phyloP scores from a whole-genome alignment of 2,888 invertebrate genomes.

The Hermaeophaga mercurialis region DNA sequence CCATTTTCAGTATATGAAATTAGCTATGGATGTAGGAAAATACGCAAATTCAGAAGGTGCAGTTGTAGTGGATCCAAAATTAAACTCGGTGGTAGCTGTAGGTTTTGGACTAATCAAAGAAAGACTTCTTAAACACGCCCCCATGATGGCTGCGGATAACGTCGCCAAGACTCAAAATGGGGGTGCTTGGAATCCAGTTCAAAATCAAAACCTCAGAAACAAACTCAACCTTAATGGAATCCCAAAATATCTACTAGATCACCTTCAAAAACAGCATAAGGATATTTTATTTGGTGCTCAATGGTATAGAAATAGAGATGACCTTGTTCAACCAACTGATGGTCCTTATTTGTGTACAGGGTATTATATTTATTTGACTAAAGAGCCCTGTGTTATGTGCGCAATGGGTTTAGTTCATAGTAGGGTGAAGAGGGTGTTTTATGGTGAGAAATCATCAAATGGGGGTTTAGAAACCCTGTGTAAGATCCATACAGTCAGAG shows the following conservation, averaged over 20 bases:
- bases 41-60: conserved; percentile 56
- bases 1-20: conserved; percentile 66
- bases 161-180: conserved; percentile 84
- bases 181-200: conserved; percentile 66
- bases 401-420: conserved; percentile 94
- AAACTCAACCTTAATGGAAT: conserved; percentile 54
- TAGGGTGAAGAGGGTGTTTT: conserved; percentile 83
- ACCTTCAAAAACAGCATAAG: conserved; percentile 38
- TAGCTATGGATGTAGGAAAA: conserved; percentile 63
- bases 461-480: conserved; percentile 76
- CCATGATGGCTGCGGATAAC: conserved; percentile 84
- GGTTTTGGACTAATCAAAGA: conserved; percentile 63
- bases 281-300: conserved; percentile 56
- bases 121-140: conserved; percentile 81
- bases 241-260: conserved; percentile 51
- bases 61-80: conserved; percentile 72
- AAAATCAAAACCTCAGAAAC: background rate
- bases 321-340: conserved; percentile 51
- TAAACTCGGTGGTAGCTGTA: conserved; percentile 69
- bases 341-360: conserved; percentile 86
- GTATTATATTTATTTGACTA: conserved; percentile 79
- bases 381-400: conserved; percentile 94
- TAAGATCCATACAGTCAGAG: conserved; percentile 77
- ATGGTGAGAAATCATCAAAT: conserved; percentile 60
- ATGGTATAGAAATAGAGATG: conserved; percentile 52